phyloP scores from a whole-genome alignment of 1,140 invertebrate genomes.

The Octopus sinensis region DNA sequence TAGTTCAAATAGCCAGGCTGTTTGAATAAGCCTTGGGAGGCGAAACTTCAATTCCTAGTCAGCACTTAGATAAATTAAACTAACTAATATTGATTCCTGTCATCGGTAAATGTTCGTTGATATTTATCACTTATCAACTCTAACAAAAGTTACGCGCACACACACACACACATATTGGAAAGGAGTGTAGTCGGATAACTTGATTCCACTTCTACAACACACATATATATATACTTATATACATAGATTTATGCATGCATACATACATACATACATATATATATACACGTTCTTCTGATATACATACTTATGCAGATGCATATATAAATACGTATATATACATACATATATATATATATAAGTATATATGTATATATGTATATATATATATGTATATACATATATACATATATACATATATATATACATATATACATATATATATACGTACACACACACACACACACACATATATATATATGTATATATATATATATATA shows the following conservation, averaged over 20 bases:
- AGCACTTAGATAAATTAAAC: too few relatives aligned
- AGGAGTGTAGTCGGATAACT: not conserved
- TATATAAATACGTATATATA: too few relatives aligned
- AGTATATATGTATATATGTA: not conserved
- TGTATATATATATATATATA: constrained; percentile 2
- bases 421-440: not conserved
- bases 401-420: not conserved
- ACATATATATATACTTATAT: not conserved
- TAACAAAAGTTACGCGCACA: not conserved
- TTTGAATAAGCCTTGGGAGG: too few relatives aligned
- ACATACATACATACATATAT: not conserved
- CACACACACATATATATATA: not conserved
- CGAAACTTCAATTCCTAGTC: too few relatives aligned
- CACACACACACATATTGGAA: not conserved
- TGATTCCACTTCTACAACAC: not conserved
- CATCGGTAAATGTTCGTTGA: not conserved
- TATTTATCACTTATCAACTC: not conserved
- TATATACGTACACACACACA: not conserved
- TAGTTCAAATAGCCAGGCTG: too few relatives aligned
- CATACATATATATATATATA: too few relatives aligned
- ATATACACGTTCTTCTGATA: not conserved
- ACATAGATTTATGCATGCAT: not conserved
- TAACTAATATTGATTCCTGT: not conserved
- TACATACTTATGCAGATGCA: not conserved
- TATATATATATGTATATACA: not conserved